Evolutionary conservation across 2,797 vertebrate genomes (phyloP), one percentile per base, ranked within the genome.

Genomic region (Chaetophractus vellerosus): DNA sequence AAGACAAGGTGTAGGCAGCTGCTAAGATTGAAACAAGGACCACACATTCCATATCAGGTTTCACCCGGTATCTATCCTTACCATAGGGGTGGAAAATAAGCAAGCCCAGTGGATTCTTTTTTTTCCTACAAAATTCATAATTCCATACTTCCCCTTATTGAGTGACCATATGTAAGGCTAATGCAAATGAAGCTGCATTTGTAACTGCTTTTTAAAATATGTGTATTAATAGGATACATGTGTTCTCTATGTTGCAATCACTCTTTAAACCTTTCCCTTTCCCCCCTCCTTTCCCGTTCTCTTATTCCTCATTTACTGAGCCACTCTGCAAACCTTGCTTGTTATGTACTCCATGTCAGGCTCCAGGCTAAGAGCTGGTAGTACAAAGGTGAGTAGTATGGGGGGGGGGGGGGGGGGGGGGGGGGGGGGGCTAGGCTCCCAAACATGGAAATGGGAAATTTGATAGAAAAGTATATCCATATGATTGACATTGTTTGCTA

Each of bases 251-350:
- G 64, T 45, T 74, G 26, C 45, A 15, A 4, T 15, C 16, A 12
- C 2, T 38, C 8, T 6, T 41, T 1, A 1, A 38, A 31, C 1
- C 9, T 55, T 61, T 21, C 15, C 0, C 19, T 8, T 31, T n/a
- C 38, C 9, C 14, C 19, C 69, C 4, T 2, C 15, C 31, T 52
- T 61, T 59, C 19, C 50, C 16, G 5, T 75, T 21, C 12, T 45
- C 3, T 57, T 38, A 55, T 16, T 72, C 55, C 38, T 72, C n/a
- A 4, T 14, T 66, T 41, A 63, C 19, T 63, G 9, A 84, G 64
- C 38, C 38, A 18, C 45, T 50, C 15, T 5, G 78, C 5, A 50
- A 66, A 12, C 48, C 36, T n/a, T 33, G 2, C 21, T 38, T 38
- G 16, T 4, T 79, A 36, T 14, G 55, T 33, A 12, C 0, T 3